Conservation (phyloP, 2,797 vertebrate species). For the Corythornis leucogaster region DNA sequence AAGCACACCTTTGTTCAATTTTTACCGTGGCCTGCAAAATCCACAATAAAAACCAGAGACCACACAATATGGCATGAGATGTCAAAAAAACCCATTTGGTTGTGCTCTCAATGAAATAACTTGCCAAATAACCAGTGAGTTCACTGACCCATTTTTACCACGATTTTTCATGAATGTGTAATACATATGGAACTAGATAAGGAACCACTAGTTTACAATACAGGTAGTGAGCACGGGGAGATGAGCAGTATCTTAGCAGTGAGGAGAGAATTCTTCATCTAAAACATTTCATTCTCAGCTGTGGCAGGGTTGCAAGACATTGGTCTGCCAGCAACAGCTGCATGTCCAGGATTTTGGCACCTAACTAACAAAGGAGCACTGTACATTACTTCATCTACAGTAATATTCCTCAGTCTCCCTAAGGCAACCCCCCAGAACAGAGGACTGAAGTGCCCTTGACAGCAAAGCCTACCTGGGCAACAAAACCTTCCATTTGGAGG, state of each 20-base stretch:
- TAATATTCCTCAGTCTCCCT: background rate
- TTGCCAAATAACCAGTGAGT: slow-evolving; percentile 14
- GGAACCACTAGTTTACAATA: background rate
- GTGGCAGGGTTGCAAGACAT: background rate
- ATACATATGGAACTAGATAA: background rate
- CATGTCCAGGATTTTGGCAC: slow-evolving; percentile 10
- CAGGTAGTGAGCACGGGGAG: background rate
- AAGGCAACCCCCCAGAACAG: background rate
- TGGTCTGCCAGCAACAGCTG: slow-evolving; percentile 48
- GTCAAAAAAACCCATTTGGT: background rate
- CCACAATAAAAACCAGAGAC: background rate
- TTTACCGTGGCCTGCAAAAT: slow-evolving; percentile 19
- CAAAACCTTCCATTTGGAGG: background rate
- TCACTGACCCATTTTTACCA: background rate
- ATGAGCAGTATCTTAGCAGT: background rate
- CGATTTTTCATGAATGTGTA: background rate
- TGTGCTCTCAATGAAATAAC: background rate
- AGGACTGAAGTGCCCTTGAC: background rate
- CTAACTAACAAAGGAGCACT: background rate
- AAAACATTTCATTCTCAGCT: background rate
- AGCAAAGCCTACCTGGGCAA: background rate
- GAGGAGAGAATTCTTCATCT: background rate
- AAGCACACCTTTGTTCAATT: background rate
- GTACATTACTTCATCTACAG: background rate
- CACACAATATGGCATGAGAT: background rate